Conservation (phyloP, 2,113 vertebrate genomes). For the Taurulus bubalis region DNA sequence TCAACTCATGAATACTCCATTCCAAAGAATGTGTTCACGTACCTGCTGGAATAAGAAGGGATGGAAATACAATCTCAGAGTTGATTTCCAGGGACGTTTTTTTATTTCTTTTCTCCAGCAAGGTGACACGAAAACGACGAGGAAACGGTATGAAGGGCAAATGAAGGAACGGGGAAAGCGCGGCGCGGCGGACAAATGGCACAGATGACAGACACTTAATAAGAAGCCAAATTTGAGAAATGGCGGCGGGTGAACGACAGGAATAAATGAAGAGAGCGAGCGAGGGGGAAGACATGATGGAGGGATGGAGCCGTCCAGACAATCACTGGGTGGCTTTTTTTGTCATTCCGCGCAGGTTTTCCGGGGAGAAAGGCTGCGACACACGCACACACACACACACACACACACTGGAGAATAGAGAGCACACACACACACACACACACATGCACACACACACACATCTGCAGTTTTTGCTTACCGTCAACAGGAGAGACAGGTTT, state of each 20-base stretch:
- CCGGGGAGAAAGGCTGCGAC: neutral
- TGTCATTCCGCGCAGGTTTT: slow-evolving; percentile 29
- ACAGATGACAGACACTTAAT: slow-evolving; percentile 71
- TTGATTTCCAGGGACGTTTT: neutral
- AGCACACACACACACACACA: neutral
- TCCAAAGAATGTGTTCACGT: neutral
- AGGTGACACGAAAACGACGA: slow-evolving; percentile 34
- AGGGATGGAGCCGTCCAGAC: slow-evolving; percentile 34
- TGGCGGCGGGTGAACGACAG: slow-evolving; percentile 35
- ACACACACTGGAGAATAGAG: slow-evolving; percentile 4
- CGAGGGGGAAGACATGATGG: slow-evolving; percentile 57
- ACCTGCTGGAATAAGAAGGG: slow-evolving; percentile 25
- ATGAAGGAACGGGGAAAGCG: slow-evolving; percentile 34
- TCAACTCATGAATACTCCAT: neutral
- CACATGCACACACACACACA: neutral
- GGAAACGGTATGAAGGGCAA: slow-evolving; percentile 41
- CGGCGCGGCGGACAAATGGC: slow-evolving; percentile 58
- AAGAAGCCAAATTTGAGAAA: slow-evolving; percentile 66
- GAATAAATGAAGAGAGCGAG: slow-evolving; percentile 59
- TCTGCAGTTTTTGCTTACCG: neutral
- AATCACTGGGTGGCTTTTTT: slow-evolving; percentile 2
- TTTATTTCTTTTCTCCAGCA: slow-evolving; percentile 23
- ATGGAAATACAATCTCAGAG: slow-evolving; percentile 1
- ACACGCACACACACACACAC: neutral
- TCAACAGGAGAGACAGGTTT: slow-evolving; percentile 43